Evolutionary conservation across 2,797 vertebrate species (phyloP).

Genomic region (Poecilia picta): DNA sequence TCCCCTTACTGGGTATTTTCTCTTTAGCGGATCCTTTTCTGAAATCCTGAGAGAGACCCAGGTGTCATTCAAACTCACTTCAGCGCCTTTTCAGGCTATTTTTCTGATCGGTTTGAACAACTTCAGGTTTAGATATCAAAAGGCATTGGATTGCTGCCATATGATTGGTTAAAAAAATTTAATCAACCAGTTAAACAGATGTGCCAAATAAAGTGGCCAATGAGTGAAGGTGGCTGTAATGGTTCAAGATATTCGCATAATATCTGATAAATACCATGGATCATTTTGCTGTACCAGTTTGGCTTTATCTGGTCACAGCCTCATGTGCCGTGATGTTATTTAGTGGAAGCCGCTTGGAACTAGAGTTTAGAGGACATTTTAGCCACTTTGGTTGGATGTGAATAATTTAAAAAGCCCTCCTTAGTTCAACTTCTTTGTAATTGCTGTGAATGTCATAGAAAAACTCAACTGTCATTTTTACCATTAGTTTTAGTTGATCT

Average conservation of each 20-base stretch:
- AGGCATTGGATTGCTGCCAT: neutral
- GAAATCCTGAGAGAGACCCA: neutral
- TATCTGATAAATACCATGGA: neutral
- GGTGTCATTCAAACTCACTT: neutral
- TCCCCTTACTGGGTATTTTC: neutral
- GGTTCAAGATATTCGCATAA: neutral
- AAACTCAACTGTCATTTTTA: neutral
- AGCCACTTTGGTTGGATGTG: neutral
- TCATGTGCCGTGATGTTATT: neutral
- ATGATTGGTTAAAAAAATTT: neutral
- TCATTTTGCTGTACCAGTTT: neutral
- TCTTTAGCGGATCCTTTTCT: neutral
- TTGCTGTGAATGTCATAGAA: neutral
- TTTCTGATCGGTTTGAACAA: neutral
- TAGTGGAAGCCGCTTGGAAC: neutral
- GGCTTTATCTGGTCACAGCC: neutral
- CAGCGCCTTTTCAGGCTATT: neutral
- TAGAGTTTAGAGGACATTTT: neutral
- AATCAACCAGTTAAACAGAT: neutral
- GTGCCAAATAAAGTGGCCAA: neutral
- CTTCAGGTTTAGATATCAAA: neutral
- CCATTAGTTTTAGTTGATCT: neutral
- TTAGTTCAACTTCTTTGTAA: neutral
- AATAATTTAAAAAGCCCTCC: neutral
- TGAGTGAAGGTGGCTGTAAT: neutral